Conservation (phyloP, 1,140 invertebrate species). For the Episyrphus balteatus region DNA sequence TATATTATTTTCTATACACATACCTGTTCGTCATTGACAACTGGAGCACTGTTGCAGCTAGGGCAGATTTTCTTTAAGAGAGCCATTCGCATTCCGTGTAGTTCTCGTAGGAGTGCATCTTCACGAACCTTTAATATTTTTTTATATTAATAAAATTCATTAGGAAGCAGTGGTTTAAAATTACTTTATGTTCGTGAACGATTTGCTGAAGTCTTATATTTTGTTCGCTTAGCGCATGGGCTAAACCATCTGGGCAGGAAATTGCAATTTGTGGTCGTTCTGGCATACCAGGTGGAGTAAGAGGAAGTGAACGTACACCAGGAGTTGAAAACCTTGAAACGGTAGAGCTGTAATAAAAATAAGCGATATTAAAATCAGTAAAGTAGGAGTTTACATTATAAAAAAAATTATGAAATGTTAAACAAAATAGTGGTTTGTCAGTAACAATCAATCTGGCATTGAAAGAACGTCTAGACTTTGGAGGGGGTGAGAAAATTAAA, state of each 20-base stretch:
- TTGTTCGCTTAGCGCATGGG: constrained; percentile 62
- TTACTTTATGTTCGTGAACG: constrained; percentile 63
- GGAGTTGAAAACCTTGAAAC: not conserved
- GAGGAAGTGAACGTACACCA: constrained; percentile 24
- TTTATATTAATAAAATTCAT: not conserved
- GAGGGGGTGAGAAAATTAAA: too few relatives aligned
- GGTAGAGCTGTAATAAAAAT: not conserved
- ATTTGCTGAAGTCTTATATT: constrained; percentile 71
- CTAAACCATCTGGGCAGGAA: constrained; percentile 63
- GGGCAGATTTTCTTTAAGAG: constrained; percentile 59
- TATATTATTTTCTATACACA: constrained; percentile 8
- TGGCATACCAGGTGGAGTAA: constrained; percentile 20
- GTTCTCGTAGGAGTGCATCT: constrained; percentile 54
- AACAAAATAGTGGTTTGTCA: not conserved
- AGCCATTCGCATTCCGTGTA: constrained; percentile 56
- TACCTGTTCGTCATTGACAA: constrained; percentile 29
- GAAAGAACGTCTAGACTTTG: too few relatives aligned
- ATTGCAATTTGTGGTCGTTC: constrained; percentile 24
- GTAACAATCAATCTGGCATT: too few relatives aligned
- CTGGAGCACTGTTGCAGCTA: constrained; percentile 34
- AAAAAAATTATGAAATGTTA: too few relatives aligned
- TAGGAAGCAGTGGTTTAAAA: too few relatives aligned
- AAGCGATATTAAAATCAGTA: too few relatives aligned
- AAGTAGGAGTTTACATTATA: too few relatives aligned
- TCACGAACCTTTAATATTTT: constrained; percentile 44